Percentiles rank a stretch among this genome's conserved stretches.
Conservation (phyloP, 1,140 invertebrate genomes). For the Magallana angulata region DNA sequence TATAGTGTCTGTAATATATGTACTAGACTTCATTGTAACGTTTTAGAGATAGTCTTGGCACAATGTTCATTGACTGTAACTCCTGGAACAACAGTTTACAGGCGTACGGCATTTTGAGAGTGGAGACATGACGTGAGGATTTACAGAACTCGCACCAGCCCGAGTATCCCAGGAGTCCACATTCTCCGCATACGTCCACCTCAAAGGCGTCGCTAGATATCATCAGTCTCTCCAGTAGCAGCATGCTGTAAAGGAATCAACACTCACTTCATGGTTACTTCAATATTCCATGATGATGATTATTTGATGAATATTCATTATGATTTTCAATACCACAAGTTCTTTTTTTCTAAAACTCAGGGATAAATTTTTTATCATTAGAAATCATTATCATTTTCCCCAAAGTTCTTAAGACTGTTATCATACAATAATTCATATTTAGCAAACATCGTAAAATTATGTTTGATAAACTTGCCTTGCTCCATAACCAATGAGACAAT, state of each 20-base stretch:
- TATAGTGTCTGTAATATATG: no score
- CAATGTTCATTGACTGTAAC: constrained; percentile 98
- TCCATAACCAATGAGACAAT: constrained; percentile 99
- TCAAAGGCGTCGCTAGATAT: constrained; percentile 98
- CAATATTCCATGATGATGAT: no score
- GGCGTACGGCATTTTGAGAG: constrained; percentile 98
- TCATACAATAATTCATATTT: no score
- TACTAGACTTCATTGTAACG: constrained; percentile 76
- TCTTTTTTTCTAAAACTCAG: no score
- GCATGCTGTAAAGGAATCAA: constrained; percentile 86
- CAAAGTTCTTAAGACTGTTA: no score
- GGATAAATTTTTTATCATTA: no score
- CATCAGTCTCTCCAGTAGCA: constrained; percentile 97
- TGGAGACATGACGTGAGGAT: constrained; percentile 92
- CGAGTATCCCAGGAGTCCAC: constrained; percentile 95
- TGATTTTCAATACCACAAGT: no score
- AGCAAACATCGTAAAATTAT: no score
- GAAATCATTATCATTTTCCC: no score
- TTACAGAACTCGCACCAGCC: constrained; percentile 97
- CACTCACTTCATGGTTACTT: neutral
- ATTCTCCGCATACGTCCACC: constrained; percentile 96
- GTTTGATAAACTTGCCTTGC: constrained; percentile 84
- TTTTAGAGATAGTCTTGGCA: constrained; percentile 87
- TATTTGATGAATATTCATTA: no score
- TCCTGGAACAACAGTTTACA: constrained; percentile 99